These are phyloP conservation scores for Ctenosaura bakeri DNA, from an alignment of 2,797 vertebrate genomes.

Conservation along the genomic window DNA sequence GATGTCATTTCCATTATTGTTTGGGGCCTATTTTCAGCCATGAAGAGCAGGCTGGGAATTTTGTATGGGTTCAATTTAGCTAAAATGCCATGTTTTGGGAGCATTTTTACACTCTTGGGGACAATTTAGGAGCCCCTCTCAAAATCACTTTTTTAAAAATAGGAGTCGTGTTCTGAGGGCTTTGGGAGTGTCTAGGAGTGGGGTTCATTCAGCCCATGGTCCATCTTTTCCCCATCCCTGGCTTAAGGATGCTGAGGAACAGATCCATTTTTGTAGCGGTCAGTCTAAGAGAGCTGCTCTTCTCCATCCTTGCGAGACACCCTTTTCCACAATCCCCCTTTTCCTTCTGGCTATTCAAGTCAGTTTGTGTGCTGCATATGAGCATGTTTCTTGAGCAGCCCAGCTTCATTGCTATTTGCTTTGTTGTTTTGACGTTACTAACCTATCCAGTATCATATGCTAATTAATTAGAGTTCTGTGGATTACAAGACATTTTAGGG, in stretches of 20 bases:
- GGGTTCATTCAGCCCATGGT: no score
- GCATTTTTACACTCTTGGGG: no score
- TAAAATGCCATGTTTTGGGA: no score
- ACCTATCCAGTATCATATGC: neutral
- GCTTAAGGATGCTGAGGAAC: neutral
- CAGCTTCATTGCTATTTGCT: neutral
- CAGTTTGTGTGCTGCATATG: neutral
- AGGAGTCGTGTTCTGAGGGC: no score
- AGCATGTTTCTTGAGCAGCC: neutral
- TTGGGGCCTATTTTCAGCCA: neutral
- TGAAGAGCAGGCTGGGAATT: no score
- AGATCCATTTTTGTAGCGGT: neutral
- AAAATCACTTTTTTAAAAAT: no score
- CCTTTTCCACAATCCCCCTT: neutral
- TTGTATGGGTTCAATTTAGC: no score
- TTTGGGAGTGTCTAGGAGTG: no score
- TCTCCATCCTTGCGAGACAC: neutral
- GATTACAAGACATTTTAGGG: neutral
- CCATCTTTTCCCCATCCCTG: neutral
- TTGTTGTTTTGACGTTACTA: neutral
- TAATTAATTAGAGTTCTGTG: neutral
- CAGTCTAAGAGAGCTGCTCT: neutral
- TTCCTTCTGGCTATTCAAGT: neutral
- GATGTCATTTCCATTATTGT: neutral
- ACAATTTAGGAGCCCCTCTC: no score